Percentiles rank a stretch among this genome's conserved stretches.
These are phyloP conservation scores for Danaus plexippus DNA, from an alignment of 1,140 invertebrate genomes.

Conservation along the genomic window DNA sequence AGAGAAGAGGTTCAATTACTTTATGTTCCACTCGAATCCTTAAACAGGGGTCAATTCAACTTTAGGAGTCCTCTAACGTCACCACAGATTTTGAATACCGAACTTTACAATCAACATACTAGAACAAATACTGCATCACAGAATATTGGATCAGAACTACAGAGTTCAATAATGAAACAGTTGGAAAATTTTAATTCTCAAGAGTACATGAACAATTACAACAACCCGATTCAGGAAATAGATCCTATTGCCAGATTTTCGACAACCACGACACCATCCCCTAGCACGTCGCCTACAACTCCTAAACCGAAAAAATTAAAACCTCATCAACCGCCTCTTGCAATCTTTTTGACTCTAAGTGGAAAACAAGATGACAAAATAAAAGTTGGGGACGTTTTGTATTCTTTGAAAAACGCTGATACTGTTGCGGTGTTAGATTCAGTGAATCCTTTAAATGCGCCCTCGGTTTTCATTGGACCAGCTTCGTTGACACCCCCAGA, in stretches of 20 bases:
- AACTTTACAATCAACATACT: conserved; percentile 46
- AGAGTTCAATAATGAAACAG: conserved; percentile 33
- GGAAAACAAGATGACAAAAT: conserved; percentile 62
- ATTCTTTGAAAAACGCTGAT: conserved; percentile 77
- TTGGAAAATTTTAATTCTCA: conserved; percentile 35
- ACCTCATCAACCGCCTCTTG: conserved; percentile 85
- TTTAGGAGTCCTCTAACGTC: conserved; percentile 45
- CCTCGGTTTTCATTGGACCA: conserved; percentile 85
- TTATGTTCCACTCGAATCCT: conserved; percentile 84
- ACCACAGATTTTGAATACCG: conserved; percentile 42
- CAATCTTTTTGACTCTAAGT: conserved; percentile 80
- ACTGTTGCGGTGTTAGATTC: conserved; percentile 83
- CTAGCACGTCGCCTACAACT: conserved; percentile 62
- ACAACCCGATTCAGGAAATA: conserved; percentile 39
- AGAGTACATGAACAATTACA: conserved; percentile 40
- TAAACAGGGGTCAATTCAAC: conserved; percentile 74
- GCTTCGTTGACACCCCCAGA: conserved; percentile 78
- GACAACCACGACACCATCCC: conserved; percentile 58
- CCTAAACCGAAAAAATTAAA: conserved; percentile 73
- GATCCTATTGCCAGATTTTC: conserved; percentile 48
- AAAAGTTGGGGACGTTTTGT: conserved; percentile 79
- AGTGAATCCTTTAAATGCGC: conserved; percentile 74
- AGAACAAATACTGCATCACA: conserved; percentile 45
- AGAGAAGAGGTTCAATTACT: conserved; percentile 82
- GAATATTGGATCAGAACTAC: conserved; percentile 41